phyloP scores from a whole-genome alignment of 1,140 invertebrate species.

The Cotesia glomerata region DNA sequence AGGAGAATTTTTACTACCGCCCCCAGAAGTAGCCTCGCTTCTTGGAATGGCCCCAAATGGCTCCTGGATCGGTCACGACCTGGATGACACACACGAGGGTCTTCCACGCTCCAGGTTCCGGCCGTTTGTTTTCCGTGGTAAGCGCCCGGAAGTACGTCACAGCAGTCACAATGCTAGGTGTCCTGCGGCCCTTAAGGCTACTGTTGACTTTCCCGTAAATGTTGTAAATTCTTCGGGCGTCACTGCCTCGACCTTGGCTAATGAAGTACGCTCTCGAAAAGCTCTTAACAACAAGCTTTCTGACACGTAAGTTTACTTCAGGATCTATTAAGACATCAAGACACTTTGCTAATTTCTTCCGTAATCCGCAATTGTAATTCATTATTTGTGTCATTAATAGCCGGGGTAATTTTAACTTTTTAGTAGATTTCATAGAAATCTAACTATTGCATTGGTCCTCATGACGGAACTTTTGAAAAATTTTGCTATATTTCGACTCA shows the following conservation, averaged over 20 bases:
- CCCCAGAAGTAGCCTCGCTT: conserved; percentile 72
- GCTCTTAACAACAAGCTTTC: conserved; percentile 23
- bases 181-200: conserved; percentile 51
- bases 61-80: conserved; percentile 40
- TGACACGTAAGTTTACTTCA: conserved; percentile 31
- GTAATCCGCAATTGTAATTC: not conserved
- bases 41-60: conserved; percentile 64
- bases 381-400: not conserved
- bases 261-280: conserved; percentile 30
- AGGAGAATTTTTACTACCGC: conserved; percentile 78
- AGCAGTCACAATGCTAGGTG: conserved; percentile 52
- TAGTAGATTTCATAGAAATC: too few relatives aligned
- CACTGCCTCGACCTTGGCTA: conserved; percentile 42
- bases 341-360: not conserved
- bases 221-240: conserved; percentile 43
- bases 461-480: too few relatives aligned
- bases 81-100: conserved; percentile 29
- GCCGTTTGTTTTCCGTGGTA: conserved; percentile 47
- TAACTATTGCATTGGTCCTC: too few relatives aligned
- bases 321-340: not conserved
- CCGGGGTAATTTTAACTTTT: not conserved
- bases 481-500: too few relatives aligned
- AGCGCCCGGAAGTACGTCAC: conserved; percentile 53
- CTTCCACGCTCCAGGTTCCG: conserved; percentile 47
- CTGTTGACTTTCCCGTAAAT: conserved; percentile 50